Conservation (phyloP, 2,797 vertebrate genomes). For the Peromyscus aztecus region DNA sequence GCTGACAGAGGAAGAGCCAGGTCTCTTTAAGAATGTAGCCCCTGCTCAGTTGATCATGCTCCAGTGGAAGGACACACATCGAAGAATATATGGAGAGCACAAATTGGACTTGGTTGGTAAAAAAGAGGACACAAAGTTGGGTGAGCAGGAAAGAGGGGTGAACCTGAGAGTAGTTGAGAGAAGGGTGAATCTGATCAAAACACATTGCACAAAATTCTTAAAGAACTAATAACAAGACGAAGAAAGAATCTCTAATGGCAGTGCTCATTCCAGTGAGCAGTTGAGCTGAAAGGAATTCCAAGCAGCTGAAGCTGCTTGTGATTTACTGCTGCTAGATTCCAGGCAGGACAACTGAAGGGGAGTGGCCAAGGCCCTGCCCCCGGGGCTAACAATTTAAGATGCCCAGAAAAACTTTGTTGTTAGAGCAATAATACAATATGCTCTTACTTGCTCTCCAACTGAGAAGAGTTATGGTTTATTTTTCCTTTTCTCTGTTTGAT, state of each 20-base stretch:
- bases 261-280: not conserved
- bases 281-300: not conserved
- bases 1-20: not conserved
- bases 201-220: not conserved
- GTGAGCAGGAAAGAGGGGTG: not conserved
- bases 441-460: not conserved
- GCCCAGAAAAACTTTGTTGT: not conserved
- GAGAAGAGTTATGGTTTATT: not conserved
- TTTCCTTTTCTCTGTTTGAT: not conserved
- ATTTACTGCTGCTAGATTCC: not conserved
- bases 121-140: not conserved
- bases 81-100: too few relatives aligned
- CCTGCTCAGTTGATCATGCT: not conserved
- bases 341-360: not conserved
- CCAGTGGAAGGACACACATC: not conserved
- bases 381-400: not conserved
- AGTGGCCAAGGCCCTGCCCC: not conserved
- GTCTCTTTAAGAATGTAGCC: not conserved
- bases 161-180: not conserved
- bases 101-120: not conserved
- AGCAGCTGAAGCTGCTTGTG: not conserved
- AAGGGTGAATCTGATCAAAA: not conserved
- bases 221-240: not conserved
- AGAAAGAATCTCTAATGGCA: not conserved
- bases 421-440: not conserved